Conservation (phyloP, 2,888 invertebrate genomes). For the Alsophila aescularia region DNA sequence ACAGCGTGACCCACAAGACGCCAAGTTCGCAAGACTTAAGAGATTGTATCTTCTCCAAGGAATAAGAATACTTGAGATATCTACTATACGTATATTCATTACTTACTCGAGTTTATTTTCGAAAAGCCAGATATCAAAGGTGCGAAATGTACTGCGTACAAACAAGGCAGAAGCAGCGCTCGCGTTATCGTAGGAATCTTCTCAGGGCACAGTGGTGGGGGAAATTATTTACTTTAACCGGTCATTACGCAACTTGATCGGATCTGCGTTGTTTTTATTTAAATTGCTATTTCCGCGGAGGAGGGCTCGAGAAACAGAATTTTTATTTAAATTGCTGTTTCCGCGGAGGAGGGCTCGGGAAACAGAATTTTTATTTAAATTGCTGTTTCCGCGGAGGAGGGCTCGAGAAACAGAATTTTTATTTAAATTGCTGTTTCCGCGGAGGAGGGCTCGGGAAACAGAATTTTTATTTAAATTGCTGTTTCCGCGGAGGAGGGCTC, state of each 20-base stretch:
- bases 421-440: conserved; percentile 15
- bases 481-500: conserved; percentile 4
- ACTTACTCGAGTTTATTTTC: conserved; percentile 6
- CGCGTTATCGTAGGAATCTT: neutral
- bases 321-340: conserved; percentile 17
- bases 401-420: too few relatives aligned
- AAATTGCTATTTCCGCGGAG: conserved; percentile 8
- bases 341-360: neutral
- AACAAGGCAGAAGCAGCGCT: neutral
- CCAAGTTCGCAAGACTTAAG: too few relatives aligned
- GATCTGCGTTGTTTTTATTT: conserved; percentile 21
- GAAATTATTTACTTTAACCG: conserved; percentile 10
- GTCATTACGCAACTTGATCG: conserved; percentile 21
- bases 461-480: conserved; percentile 23
- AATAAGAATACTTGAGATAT: too few relatives aligned
- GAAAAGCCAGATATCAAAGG: conserved; percentile 14
- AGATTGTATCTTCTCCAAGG: too few relatives aligned
- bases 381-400: conserved; percentile 4
- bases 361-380: conserved; percentile 26
- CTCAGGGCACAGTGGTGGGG: neutral
- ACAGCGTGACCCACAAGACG: too few relatives aligned
- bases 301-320: neutral
- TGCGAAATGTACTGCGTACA: neutral
- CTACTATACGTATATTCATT: too few relatives aligned
- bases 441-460: too few relatives aligned